Evolutionary conservation across 1,140 invertebrate genomes (phyloP).

Genomic region (Coboldia fuscipes): DNA sequence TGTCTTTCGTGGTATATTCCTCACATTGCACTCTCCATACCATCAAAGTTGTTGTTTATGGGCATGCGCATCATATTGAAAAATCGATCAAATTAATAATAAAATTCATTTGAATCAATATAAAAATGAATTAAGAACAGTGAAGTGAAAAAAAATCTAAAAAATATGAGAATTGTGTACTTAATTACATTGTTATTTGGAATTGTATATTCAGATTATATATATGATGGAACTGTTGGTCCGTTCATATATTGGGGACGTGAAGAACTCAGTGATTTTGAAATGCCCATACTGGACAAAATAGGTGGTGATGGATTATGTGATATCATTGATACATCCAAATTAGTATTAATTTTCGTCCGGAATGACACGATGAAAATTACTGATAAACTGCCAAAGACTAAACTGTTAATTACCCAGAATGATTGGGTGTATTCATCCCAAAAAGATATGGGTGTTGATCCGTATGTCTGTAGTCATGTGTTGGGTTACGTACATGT

Average conservation of each 20-base stretch:
- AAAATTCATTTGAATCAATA: background rate
- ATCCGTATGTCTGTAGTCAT: background rate
- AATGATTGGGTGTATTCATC: background rate
- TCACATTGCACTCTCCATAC: too few relatives aligned
- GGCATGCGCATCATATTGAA: too few relatives aligned
- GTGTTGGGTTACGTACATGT: too few relatives aligned
- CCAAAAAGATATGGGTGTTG: background rate
- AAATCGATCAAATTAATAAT: too few relatives aligned
- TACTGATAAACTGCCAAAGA: background rate
- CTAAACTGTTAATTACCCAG: background rate
- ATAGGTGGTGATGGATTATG: slow-evolving; percentile 23
- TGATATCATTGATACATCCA: slow-evolving; percentile 16
- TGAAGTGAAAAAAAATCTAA: background rate
- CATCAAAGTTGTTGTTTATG: too few relatives aligned
- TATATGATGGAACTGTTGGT: slow-evolving; percentile 14
- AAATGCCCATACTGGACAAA: slow-evolving; percentile 25
- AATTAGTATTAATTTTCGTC: slow-evolving; percentile 17
- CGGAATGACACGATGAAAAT: slow-evolving; percentile 13
- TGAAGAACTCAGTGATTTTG: slow-evolving; percentile 21
- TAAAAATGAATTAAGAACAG: background rate
- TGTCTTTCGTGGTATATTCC: too few relatives aligned
- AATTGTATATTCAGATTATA: slow-evolving; percentile 6
- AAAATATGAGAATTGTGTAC: background rate
- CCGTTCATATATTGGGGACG: slow-evolving; percentile 32
- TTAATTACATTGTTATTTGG: background rate